Evolutionary conservation across 1,140 invertebrate species (phyloP).

Genomic region (Arion vulgaris): DNA sequence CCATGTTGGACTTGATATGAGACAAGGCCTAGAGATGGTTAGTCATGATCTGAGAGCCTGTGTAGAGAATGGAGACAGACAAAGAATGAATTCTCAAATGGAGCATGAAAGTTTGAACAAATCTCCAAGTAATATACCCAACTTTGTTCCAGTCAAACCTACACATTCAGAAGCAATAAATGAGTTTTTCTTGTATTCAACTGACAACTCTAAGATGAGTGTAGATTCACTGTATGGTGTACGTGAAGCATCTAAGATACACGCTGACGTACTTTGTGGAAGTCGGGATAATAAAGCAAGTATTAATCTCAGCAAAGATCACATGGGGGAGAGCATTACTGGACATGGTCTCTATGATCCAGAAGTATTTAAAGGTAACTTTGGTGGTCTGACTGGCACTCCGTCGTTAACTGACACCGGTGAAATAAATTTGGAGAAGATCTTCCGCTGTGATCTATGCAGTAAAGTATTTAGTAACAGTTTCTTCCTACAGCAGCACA

Average conservation of each 20-base stretch:
- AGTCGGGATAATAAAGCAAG: neutral
- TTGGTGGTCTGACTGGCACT: neutral
- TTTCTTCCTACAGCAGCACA: conserved; percentile 29
- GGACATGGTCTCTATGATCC: conserved; percentile 4
- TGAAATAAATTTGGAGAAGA: conserved; percentile 10
- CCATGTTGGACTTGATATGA: neutral
- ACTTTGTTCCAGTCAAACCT: conserved; percentile 9
- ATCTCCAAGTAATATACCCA: neutral
- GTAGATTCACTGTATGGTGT: conserved; percentile 2
- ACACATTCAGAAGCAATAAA: neutral
- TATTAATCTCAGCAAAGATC: neutral
- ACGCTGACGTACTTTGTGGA: neutral
- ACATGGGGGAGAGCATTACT: neutral
- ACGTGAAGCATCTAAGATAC: neutral
- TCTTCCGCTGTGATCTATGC: conserved; percentile 19
- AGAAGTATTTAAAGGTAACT: conserved; percentile 17
- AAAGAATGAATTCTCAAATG: neutral
- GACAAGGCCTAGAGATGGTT: conserved; percentile 12
- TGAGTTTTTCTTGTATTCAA: conserved; percentile 28
- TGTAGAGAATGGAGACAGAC: neutral
- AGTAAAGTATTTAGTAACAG: conserved; percentile 35
- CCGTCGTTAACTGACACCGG: neutral
- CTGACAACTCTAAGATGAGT: conserved; percentile 6
- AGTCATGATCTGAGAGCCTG: conserved; percentile 3
- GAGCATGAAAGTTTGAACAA: conserved; percentile 20